Evolutionary conservation across 2,888 invertebrate species (phyloP), one percentile per base, ranked within the genome.

Genomic region (Hipparchia semele): DNA sequence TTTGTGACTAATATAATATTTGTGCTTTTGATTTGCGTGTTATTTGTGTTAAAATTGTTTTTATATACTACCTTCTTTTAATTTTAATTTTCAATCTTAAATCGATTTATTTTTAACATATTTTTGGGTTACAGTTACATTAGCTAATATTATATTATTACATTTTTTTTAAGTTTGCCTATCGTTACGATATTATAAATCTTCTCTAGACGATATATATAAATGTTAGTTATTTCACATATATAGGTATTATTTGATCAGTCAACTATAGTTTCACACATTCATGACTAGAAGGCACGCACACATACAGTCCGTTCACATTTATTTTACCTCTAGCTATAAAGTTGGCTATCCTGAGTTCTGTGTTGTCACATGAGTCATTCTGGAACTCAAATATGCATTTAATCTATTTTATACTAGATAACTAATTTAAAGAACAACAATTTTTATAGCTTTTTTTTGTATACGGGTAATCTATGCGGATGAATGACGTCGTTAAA

Each of bases 11-110:
- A 64, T 45, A 33, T 45, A 61, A 45, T 45, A n/a, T 1, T 59
- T 65, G 49, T 51, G 64, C 33, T 51, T 65, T 51, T 51, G 2
- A 62, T 62, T 62, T 46, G 60, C 45, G 46, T 7, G 62, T 45
- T 46, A 62, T 62, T 62, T 62, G 12, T 62, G 39, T 39, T 9
- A 39, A 39, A 39, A 39, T 39, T 39, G 39, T 39, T 39, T 49
- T n/a, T 9, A 5, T 65, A 33, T 65, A 6, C 23, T 39, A 39
- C 39, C 39, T 39, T 12, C 39, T 39, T 12, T 65, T 12, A 6
- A 6, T 65, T 65, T 10, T 33, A 13, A n/a, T 62, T 9, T n/a
- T 12, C 33, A 39, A 23, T 9, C 33, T 39, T 60, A 6, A 33
- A 10, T 33, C 10, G 6, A 33, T 6, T 23, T 8, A 3, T 5